A percentile compares a stretch with the other conserved stretches of the same genome.
Evolutionary conservation across 2,797 vertebrate genomes (phyloP).

Genomic region (Emydoidea blandingii): DNA sequence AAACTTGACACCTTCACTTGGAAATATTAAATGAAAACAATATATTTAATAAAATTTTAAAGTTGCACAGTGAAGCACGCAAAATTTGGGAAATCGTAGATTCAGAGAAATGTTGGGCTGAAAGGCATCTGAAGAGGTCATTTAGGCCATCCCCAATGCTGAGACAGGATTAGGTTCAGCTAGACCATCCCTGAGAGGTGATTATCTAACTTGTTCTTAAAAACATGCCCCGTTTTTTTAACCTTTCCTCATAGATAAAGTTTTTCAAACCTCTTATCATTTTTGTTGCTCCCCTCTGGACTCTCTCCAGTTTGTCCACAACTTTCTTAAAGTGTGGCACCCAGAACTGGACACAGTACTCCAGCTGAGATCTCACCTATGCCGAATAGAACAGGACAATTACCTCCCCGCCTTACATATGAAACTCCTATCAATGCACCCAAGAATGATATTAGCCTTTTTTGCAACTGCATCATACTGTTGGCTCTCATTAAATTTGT

Average conservation of each 20-base stretch:
- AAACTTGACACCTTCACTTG: rapidly evolving
- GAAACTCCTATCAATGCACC: not conserved
- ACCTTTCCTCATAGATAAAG: not conserved
- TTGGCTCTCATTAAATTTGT: not conserved
- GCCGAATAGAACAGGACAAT: not conserved
- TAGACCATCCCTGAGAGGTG: not conserved
- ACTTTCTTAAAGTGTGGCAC: not conserved
- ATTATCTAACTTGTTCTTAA: not conserved
- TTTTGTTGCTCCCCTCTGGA: not conserved
- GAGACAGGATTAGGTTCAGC: not conserved
- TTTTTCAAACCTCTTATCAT: not conserved
- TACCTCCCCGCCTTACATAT: not conserved
- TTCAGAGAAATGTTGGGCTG: not conserved
- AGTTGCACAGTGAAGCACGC: not conserved
- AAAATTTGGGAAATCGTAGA: not conserved
- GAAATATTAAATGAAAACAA: not conserved
- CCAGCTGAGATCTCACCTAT: not conserved
- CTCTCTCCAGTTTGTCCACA: not conserved
- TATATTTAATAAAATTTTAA: not conserved
- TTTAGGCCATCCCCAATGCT: not conserved
- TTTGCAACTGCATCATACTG: not conserved
- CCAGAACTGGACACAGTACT: not conserved
- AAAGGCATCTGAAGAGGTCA: not conserved
- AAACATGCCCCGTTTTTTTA: not conserved
- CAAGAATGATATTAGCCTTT: not conserved